These are phyloP conservation scores for Indicator indicator DNA, from an alignment of 2,113 vertebrate genomes.

Conservation along the genomic window DNA sequence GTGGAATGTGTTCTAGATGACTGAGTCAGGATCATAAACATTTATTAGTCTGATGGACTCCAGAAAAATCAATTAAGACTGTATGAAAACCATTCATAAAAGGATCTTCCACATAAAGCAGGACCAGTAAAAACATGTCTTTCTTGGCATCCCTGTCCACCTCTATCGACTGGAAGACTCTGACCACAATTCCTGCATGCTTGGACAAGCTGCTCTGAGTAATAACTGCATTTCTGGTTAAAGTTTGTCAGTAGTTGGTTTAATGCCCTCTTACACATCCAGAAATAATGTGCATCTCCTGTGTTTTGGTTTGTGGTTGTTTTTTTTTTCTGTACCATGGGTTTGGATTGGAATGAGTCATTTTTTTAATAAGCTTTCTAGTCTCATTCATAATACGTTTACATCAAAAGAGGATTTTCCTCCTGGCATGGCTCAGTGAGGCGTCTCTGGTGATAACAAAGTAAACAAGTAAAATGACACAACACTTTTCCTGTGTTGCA, in stretches of 20 bases:
- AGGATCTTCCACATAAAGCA: not conserved
- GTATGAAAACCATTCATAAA: slow-evolving; percentile 34
- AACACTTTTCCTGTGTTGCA: not conserved
- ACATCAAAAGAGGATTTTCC: slow-evolving; percentile 5
- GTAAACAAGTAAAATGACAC: not conserved
- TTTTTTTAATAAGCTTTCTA: not conserved
- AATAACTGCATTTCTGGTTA: slow-evolving; percentile 11
- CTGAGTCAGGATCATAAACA: slow-evolving; percentile 29
- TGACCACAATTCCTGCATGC: not conserved
- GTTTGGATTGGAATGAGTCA: not conserved
- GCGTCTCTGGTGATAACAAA: not conserved
- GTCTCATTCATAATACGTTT: not conserved
- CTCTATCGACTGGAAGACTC: not conserved
- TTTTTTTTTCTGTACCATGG: not conserved
- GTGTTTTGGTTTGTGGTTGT: no score
- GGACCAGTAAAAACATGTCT: not conserved
- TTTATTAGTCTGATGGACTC: slow-evolving; percentile 17
- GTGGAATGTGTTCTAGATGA: slow-evolving; percentile 37
- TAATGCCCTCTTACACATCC: not conserved
- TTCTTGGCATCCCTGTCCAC: not conserved
- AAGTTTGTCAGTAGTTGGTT: not conserved
- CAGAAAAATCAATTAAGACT: slow-evolving; percentile 47
- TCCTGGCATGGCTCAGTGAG: not conserved
- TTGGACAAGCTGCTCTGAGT: slow-evolving; percentile 22
- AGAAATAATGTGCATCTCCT: not conserved